Evolutionary conservation across 1,140 invertebrate genomes (phyloP), one percentile per base, ranked within the genome.

Genomic region (Nomia melanderi): DNA sequence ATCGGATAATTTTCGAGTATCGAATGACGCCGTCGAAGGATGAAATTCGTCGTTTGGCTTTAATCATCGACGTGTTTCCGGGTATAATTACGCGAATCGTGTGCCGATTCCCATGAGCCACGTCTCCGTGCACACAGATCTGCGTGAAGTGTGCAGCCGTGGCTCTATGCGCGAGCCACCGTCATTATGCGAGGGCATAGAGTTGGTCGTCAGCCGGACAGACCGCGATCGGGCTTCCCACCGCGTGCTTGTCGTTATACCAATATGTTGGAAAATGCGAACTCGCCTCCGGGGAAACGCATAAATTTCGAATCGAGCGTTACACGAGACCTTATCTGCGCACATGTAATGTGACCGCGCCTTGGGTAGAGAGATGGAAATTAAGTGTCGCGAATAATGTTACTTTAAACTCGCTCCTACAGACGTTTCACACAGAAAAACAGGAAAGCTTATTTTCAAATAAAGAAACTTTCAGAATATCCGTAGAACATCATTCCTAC

Each of bases 91-190:
- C 59, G 39, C 27, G 67, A 79, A 79, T 72, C 71, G 63, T 75
- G 65, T 74, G 78, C 62, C 69, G 66, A 79, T 84, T 84, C 83
- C 65, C 72, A 36, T 14, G 11, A 36, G 72, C 25, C 36, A 23
- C 2, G 53, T 14, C n/a, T 25, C 27, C 23, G 9, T 57, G 50
- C 5, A 4, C 20, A 27, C 67, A 12, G 9, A 7, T 8, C 31
- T 57, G n/a, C 44, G 36, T 33, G 44, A 44, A 8, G 25, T 41
- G 62, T 27, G 47, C 29, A 14, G 4, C 36, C 36, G 9, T 11
- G 4, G 7, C 4, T 9, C 1, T 14, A 41, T 59, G 27, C 67
- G 33, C n/a, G 33, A 25, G 64, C 31, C 65, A 53, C n/a, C 74
- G 56, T 67, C n/a, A 71, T 81, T 78, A 67, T 67, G 69, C 76